Evolutionary conservation across 2,113 vertebrate genomes (phyloP).

Genomic region (Mesoclemmys tuberculata): DNA sequence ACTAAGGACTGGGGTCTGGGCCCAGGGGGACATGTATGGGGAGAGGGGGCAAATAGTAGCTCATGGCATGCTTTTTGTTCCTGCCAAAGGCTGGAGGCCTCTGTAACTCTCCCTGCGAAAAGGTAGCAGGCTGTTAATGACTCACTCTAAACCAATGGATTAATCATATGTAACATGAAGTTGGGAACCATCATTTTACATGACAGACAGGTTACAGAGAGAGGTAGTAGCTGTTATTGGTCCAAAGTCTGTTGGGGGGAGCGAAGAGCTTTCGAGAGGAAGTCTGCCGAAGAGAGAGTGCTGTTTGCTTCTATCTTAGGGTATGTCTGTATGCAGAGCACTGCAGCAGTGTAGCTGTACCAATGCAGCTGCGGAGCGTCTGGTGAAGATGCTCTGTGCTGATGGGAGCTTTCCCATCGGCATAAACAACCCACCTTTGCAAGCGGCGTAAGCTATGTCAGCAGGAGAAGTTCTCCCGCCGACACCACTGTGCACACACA

Average conservation of each 20-base stretch:
- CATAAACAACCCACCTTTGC: too few relatives aligned
- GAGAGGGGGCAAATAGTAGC: not conserved
- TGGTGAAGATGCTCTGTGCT: too few relatives aligned
- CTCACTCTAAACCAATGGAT: fast-evolving
- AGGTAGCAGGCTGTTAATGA: not conserved
- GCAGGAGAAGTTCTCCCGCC: too few relatives aligned
- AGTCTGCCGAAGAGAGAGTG: not conserved
- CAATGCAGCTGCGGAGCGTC: too few relatives aligned
- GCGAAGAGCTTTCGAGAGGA: fast-evolving
- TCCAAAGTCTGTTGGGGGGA: not conserved
- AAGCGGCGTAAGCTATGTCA: too few relatives aligned
- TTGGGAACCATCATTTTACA: not conserved
- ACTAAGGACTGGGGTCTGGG: not conserved
- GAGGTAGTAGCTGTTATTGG: not conserved
- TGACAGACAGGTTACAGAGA: not conserved
- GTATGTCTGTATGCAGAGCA: too few relatives aligned
- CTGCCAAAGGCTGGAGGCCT: not conserved
- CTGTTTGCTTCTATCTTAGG: not conserved
- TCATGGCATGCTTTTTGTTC: fast-evolving
- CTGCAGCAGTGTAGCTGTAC: too few relatives aligned
- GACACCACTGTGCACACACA: too few relatives aligned
- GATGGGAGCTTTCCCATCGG: too few relatives aligned
- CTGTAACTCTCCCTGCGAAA: not conserved
- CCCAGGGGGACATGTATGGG: not conserved
- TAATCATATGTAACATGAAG: not conserved